Base-by-base conservation (phyloP, 2,888 invertebrate genomes). In the Megastigmus dorsalis region DNA sequence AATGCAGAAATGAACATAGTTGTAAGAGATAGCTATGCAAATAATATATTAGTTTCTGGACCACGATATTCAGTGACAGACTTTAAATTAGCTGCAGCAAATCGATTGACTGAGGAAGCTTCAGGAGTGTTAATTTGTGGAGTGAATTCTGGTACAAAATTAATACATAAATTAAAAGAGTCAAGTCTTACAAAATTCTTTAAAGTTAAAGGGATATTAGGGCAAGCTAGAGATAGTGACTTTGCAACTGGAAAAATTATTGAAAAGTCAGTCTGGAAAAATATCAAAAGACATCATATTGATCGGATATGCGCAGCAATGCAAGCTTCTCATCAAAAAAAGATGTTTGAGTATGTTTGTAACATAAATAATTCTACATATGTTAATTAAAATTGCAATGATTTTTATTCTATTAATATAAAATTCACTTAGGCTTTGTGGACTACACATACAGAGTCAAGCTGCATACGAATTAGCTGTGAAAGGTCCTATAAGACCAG, bases 391-490 rank as follows among this genome's bases (percentile, higher is more conserved):
- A 59, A 54, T 75, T 74, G 63, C 50, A 57, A 33, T 69, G n/a
- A n/a, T 54, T 45, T 33, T 67, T 75, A 41, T 57, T 76, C 66
- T 72, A 33, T 67, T 59, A 28, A 52, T 38, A 63, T 65, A 65
- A 57, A 62, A 67, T 50, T 52, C 30, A 87, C 88, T 68, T 84
- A 94, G 94, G 79, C 84, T 93, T 50, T 91, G 92, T 79, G 97
- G 97, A 26, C 92, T 98, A 0, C 93, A 95, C 84, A 90, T 95
- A 76, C 93, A 95, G 82, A 95, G 95, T 45, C 95, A 98, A 88
- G 92, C 93, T 50, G 97, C 97, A 9, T 99, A 96, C 88, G 96
- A 98, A 71, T 83, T 98, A 72, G 97, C 97, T 6, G 89, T 92
- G 0, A 89, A 93, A 86, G 98, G 99, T 0, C 90, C 93, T 0